phyloP scores from a whole-genome alignment of 2,113 vertebrate genomes.

The Neodontobutis hainanensis region DNA sequence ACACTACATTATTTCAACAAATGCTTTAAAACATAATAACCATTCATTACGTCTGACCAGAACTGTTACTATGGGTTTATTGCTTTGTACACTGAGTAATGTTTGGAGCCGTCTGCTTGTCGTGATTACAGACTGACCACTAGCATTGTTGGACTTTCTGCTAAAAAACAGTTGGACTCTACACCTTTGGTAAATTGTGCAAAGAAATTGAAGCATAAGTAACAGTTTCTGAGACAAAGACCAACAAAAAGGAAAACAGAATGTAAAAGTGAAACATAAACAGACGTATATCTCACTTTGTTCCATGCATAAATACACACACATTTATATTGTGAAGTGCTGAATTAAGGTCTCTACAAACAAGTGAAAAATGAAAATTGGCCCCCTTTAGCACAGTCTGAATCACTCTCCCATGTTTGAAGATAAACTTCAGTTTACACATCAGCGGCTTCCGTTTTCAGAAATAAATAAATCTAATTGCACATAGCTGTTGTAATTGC shows the following conservation, averaged over 20 bases:
- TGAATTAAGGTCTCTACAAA: slow-evolving; percentile 52
- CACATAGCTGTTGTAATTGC: slow-evolving; percentile 27
- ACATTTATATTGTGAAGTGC: slow-evolving; percentile 71
- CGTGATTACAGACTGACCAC: slow-evolving; percentile 21
- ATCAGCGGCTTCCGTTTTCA: slow-evolving; percentile 5
- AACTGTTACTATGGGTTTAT: slow-evolving; percentile 87
- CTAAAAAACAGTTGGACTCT: slow-evolving; percentile 59
- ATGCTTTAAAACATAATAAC: slow-evolving; percentile 76
- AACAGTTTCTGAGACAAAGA: slow-evolving; percentile 75
- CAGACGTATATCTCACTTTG: slow-evolving; percentile 57
- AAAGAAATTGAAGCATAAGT: slow-evolving; percentile 79
- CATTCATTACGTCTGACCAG: slow-evolving; percentile 70
- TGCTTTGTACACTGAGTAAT: slow-evolving; percentile 97
- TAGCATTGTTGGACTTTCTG: slow-evolving; percentile 32
- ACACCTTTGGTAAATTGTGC: slow-evolving; percentile 81
- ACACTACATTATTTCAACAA: slow-evolving; percentile 71
- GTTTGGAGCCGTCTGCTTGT: slow-evolving; percentile 54
- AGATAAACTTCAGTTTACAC: not conserved
- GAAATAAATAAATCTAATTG: slow-evolving; percentile 28
- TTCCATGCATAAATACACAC: slow-evolving; percentile 80
- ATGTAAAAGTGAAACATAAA: slow-evolving; percentile 9
- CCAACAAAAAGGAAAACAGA: slow-evolving; percentile 42
- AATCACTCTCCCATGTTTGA: slow-evolving; percentile 4
- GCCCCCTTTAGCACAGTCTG: slow-evolving; percentile 51
- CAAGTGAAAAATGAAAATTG: slow-evolving; percentile 47